Evolutionary conservation across 2,113 vertebrate species (phyloP), one percentile per base, ranked within the genome.

Genomic region (Phoxinus phoxinus): DNA sequence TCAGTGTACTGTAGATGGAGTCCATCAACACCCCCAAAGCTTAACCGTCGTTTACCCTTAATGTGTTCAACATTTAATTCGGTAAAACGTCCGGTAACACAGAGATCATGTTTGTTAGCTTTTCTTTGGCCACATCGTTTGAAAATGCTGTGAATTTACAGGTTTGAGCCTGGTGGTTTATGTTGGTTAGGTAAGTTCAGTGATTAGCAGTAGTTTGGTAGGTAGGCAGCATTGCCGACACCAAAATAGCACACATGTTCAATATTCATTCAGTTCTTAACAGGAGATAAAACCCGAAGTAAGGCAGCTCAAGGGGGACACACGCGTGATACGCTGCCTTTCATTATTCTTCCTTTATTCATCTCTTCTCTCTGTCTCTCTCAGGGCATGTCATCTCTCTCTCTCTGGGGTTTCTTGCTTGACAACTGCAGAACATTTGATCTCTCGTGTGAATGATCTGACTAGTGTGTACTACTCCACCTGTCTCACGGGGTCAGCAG

Each of bases 341-440:
- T 56, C 48, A 32, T 69, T 48, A n/a, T 35, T 37, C 78, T 41
- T 9, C 27, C 80, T 73, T 61, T 76, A 17, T 78, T 75, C n/a
- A 58, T 75, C 51, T 74, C 48, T n/a, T 74, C 74, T 35, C 71
- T 81, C 78, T n/a, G 23, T 46, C n/a, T 72, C 84, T 81, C 77
- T 56, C 19, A 72, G 71, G 59, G 27, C 56, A 67, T 27, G 15
- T 44, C 53, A 41, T 73, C 51, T 81, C 9, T 67, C 67, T 17
- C 37, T 84, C 71, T 83, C 72, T 25, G 17, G 77, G 61, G 59
- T 23, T 81, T 41, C 85, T 81, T 85, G 48, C 72, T 53, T 86
- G 85, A 86, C 85, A 82, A 89, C 82, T 73, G 75, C 51, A 61
- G 75, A 83, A 46, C 79, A 84, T 65, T 86, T 81, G n/a, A 67